These are phyloP conservation scores for Sceliomorpha sp. DNA, from an alignment of 2,888 invertebrate genomes.

Conservation along the genomic window DNA sequence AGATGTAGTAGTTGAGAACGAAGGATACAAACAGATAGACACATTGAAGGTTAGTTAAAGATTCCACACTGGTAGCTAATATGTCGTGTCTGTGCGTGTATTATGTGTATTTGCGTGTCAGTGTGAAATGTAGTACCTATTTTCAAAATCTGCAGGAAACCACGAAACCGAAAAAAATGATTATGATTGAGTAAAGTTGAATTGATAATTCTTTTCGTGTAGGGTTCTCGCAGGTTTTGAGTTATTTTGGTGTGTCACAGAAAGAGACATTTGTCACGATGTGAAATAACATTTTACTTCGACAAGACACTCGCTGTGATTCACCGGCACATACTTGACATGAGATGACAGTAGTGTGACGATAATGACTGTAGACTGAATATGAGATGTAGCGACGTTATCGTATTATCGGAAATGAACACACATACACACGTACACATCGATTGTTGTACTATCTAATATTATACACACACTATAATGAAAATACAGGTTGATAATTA, in stretches of 20 bases:
- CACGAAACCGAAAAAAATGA: too few species aligned
- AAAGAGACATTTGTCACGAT: not conserved
- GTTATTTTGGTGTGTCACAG: slow-evolving; percentile 11
- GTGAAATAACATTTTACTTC: slow-evolving; percentile 15
- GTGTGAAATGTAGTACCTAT: slow-evolving; percentile 17
- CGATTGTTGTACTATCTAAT: slow-evolving; percentile 47
- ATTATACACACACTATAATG: slow-evolving; percentile 35
- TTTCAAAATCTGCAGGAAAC: slow-evolving; percentile 16
- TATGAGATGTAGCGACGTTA: slow-evolving; percentile 46
- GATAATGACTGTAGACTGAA: slow-evolving; percentile 28
- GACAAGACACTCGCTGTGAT: slow-evolving; percentile 15
- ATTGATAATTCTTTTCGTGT: too few species aligned
- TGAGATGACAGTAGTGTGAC: slow-evolving; percentile 27
- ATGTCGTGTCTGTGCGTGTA: slow-evolving; percentile 27
- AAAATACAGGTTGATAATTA: slow-evolving; percentile 43
- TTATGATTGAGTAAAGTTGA: too few species aligned
- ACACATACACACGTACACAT: slow-evolving; percentile 49
- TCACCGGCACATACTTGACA: slow-evolving; percentile 12
- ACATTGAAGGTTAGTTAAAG: slow-evolving; percentile 67
- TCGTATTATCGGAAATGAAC: slow-evolving; percentile 48
- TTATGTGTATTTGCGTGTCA: slow-evolving; percentile 21
- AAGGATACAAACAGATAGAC: slow-evolving; percentile 77
- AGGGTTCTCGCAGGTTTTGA: slow-evolving; percentile 9
- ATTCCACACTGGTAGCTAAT: slow-evolving; percentile 41
- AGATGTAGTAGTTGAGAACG: slow-evolving; percentile 72